Evolutionary conservation across 2,888 invertebrate species (phyloP), one percentile per base, ranked within the genome.

Genomic region (Drosophila buzzatii): DNA sequence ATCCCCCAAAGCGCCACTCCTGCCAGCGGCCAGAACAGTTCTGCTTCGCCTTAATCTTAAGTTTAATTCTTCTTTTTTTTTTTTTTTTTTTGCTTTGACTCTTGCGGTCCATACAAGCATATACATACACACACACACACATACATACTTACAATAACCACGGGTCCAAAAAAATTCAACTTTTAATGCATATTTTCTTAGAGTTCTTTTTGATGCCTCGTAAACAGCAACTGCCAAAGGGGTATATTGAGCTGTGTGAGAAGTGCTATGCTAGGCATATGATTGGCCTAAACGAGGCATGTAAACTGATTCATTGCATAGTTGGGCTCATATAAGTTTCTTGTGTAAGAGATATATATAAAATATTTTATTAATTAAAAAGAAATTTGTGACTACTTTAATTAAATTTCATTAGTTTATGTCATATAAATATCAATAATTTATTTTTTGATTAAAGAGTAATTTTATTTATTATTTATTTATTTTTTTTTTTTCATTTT

Each of bases 11-110:
- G 78, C 78, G 60, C 20, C 56, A 58, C 65, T 67, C 60, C 70
- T 73, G 69, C 53, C 63, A 60, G 64, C 45, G 56, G 33, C 53
- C 62, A 52, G 49, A 73, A 79, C 70, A 72, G 74, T 81, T 82
- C 66, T 69, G 73, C 81, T 58, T 76, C 39, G 76, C 72, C 89
- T 83, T 81, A 86, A 89, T 80, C 87, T 84, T 70, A 68, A 87
- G 76, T 89, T 86, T 87, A 86, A 86, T 87, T 84, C 14, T 23
- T 23, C 23, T 23, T 35, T 35, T 84, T 37, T 35, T 35, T 37
- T 37, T 35, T 35, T 55, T 55, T 75, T 69, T 76, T 76, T 67
- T 74, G 72, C 88, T 82, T 87, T 82, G 88, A 89, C 85, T 85
- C 84, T 71, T 75, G 71, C 73, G 72, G 45, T 56, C 52, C 55